Percentiles rank a stretch among this genome's conserved stretches.
These are phyloP conservation scores for Aphidoletes aphidimyza DNA, from an alignment of 2,888 invertebrate genomes.

Conservation along the genomic window DNA sequence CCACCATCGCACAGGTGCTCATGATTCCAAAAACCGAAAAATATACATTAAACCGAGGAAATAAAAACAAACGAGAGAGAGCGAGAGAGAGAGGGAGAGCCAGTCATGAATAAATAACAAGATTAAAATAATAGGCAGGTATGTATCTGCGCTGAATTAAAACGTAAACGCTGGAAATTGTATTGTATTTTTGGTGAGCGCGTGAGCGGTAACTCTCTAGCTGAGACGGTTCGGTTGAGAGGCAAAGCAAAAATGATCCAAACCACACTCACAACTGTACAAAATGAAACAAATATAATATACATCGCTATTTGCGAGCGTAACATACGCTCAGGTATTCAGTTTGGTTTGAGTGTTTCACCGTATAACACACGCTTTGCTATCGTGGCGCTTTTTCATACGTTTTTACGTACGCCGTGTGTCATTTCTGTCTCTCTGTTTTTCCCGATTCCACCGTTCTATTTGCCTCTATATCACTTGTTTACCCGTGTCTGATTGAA, in stretches of 20 bases:
- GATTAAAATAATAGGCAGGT: constrained; percentile 53
- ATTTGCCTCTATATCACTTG: neutral
- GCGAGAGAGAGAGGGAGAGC: neutral
- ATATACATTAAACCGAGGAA: neutral
- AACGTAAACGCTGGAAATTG: constrained; percentile 10
- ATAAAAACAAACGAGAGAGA: neutral
- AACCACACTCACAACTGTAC: neutral
- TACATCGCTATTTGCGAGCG: neutral
- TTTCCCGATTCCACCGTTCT: neutral
- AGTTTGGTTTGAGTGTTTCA: constrained; percentile 45
- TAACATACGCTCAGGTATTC: constrained; percentile 34
- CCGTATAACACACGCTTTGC: constrained; percentile 1
- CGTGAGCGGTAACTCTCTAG: too few relatives aligned
- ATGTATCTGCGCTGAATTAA: neutral
- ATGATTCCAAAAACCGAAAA: neutral
- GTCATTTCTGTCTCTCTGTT: neutral
- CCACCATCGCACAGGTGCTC: constrained; percentile 25
- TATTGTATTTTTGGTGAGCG: neutral
- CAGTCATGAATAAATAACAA: constrained; percentile 18
- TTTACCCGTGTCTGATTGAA: neutral
- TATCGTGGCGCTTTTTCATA: neutral
- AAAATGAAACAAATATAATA: neutral
- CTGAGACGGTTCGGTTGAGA: too few relatives aligned
- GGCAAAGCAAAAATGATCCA: neutral
- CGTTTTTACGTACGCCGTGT: neutral